Conservation (phyloP, 2,113 vertebrate genomes). For the Prinia subflava region DNA sequence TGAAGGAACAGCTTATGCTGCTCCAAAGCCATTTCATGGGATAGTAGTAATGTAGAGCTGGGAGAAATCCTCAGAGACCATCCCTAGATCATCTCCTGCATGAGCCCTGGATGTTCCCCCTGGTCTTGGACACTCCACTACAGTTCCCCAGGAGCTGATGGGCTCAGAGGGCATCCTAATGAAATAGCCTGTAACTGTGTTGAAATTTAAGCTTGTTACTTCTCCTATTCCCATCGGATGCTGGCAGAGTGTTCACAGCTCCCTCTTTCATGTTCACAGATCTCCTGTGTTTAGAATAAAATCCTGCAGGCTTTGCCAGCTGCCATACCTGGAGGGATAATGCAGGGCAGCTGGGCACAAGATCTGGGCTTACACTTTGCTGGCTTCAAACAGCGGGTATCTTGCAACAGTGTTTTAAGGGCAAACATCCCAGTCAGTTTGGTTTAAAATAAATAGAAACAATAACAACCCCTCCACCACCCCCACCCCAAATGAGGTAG, state of each 20-base stretch:
- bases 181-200: not conserved
- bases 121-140: not conserved
- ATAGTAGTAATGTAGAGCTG: not conserved
- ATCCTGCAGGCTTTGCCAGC: not conserved
- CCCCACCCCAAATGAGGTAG: not conserved
- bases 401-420: not conserved
- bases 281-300: not conserved
- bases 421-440: not conserved
- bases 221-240: fast-evolving
- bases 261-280: not conserved
- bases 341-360: not conserved
- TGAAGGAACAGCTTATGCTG: not conserved
- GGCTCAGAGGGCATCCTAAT: not conserved
- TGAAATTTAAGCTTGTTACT: not conserved
- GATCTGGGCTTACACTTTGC: not conserved
- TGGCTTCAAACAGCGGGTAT: not conserved
- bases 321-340: not conserved
- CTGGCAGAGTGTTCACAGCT: not conserved
- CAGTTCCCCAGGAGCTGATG: not conserved
- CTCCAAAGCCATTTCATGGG: not conserved
- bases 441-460: not conserved
- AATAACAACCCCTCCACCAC: not conserved
- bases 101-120: not conserved
- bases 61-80: not conserved
- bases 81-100: not conserved